phyloP scores from a whole-genome alignment of 2,888 invertebrate genomes.

The Microdon myrmicae region DNA sequence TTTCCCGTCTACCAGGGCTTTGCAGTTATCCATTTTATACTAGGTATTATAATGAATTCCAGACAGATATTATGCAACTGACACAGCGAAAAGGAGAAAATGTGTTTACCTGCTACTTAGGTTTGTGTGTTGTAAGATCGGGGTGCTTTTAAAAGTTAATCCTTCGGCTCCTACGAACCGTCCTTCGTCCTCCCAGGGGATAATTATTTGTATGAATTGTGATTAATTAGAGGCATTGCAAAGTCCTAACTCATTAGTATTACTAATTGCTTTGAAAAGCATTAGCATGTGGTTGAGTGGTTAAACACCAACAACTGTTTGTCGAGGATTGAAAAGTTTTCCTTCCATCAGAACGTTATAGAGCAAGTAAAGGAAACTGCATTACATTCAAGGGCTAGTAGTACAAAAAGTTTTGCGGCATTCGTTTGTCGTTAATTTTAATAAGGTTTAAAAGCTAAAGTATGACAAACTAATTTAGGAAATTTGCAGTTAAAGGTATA shows the following conservation, averaged over 20 bases:
- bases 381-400: too few relatives aligned
- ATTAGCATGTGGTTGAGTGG: too few relatives aligned
- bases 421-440: too few relatives aligned
- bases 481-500: too few relatives aligned
- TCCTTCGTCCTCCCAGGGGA: not conserved
- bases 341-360: too few relatives aligned
- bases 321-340: too few relatives aligned
- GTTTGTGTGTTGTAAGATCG: not conserved
- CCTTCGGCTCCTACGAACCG: conserved; percentile 4
- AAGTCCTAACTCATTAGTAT: conserved; percentile 36
- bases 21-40: conserved; percentile 13
- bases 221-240: conserved; percentile 33
- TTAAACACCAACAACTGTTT: too few relatives aligned
- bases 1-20: not conserved
- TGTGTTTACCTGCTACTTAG: not conserved
- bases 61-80: conserved; percentile 28
- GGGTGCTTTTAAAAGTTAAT: conserved; percentile 25
- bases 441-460: too few relatives aligned
- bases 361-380: too few relatives aligned
- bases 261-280: too few relatives aligned
- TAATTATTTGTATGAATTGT: conserved; percentile 39
- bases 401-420: too few relatives aligned
- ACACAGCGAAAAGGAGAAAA: conserved; percentile 1
- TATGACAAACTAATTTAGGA: too few relatives aligned
- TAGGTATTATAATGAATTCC: conserved; percentile 38